Conservation (phyloP, 2,797 vertebrate genomes). For the Limnodromus scolopaceus region DNA sequence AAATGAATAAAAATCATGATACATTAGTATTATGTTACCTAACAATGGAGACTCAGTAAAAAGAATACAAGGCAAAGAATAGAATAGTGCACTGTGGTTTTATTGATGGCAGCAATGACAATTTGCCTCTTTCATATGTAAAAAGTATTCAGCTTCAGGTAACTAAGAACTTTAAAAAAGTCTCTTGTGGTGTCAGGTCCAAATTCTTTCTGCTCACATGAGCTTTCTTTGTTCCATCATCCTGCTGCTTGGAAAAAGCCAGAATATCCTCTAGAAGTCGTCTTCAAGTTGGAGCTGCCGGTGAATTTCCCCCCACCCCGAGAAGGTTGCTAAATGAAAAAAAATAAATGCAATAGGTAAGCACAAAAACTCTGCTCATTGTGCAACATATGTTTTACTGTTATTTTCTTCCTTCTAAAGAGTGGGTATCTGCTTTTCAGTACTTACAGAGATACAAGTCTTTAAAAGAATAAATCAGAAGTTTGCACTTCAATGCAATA, state of each 20-base stretch:
- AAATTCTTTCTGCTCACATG: slow-evolving; percentile 36
- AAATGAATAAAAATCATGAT: slow-evolving; percentile 36
- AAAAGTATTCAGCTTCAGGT: slow-evolving; percentile 72
- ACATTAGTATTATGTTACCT: not conserved
- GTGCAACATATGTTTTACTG: not conserved
- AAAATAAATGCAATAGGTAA: not conserved
- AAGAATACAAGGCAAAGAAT: slow-evolving; percentile 66
- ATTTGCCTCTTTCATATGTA: slow-evolving; percentile 67
- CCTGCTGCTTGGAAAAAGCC: slow-evolving; percentile 35
- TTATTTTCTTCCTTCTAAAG: not conserved
- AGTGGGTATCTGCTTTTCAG: not conserved
- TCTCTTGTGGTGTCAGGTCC: slow-evolving; percentile 43
- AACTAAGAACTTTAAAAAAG: slow-evolving; percentile 70
- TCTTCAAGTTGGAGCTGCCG: slow-evolving; percentile 45
- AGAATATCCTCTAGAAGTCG: slow-evolving; percentile 48
- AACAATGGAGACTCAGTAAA: slow-evolving; percentile 55
- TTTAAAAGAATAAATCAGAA: not conserved
- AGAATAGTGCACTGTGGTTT: slow-evolving; percentile 68
- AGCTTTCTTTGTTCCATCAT: slow-evolving; percentile 41
- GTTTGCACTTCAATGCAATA: not conserved
- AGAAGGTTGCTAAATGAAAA: slow-evolving; percentile 41
- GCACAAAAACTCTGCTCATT: not conserved
- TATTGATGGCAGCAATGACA: slow-evolving; percentile 74
- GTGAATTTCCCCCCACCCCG: not conserved
- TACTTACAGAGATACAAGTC: not conserved